Percentiles rank a stretch among this genome's conserved stretches.
Evolutionary conservation across 1,140 invertebrate species (phyloP).

Genomic region (Plutomurus gul): DNA sequence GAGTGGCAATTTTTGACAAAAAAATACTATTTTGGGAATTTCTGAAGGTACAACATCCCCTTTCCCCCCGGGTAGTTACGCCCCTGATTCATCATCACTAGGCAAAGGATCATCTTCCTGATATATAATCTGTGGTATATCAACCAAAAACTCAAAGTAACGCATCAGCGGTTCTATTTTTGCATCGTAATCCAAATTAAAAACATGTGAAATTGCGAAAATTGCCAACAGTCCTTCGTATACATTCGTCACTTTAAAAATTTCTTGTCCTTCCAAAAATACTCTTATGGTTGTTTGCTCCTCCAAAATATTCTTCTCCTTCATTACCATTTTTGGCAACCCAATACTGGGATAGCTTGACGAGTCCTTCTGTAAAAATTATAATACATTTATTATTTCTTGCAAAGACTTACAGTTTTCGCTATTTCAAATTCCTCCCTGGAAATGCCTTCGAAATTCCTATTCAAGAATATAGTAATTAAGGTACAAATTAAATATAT

Average conservation of each 20-base stretch:
- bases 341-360: not conserved
- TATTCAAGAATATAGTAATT: too few relatives aligned
- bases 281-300: not conserved
- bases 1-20: too few relatives aligned
- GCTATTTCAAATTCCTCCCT: too few relatives aligned
- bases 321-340: not conserved
- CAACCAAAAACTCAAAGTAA: not conserved
- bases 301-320: not conserved
- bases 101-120: conserved; percentile 17
- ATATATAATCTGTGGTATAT: not conserved
- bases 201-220: not conserved
- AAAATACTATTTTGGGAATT: too few relatives aligned
- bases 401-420: too few relatives aligned
- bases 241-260: not conserved
- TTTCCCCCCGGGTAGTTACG: too few relatives aligned
- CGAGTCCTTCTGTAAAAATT: not conserved
- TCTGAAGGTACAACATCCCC: too few relatives aligned
- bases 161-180: not conserved
- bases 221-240: not conserved
- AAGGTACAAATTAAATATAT: too few relatives aligned
- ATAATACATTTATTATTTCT: not conserved
- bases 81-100: not conserved
- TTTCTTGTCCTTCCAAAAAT: not conserved
- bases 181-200: not conserved
- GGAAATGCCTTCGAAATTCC: too few relatives aligned